phyloP scores from a whole-genome alignment of 2,888 invertebrate species.

The Netelia fuscicornis region DNA sequence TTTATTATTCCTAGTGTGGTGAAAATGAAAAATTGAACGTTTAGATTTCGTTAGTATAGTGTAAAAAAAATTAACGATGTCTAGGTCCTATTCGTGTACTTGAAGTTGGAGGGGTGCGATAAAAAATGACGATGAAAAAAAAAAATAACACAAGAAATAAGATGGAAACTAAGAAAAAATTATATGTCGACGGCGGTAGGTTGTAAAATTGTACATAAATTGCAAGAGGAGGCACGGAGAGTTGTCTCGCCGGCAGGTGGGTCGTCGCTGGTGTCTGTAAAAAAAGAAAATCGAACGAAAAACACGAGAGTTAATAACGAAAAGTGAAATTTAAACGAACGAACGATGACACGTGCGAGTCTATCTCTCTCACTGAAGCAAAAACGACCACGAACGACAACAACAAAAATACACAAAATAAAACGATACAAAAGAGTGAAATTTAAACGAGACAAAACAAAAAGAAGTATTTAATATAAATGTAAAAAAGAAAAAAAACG shows the following conservation, averaged over 20 bases:
- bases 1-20: slow-evolving; percentile 85
- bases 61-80: slow-evolving; percentile 84
- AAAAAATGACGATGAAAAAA: slow-evolving; percentile 69
- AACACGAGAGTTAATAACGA: slow-evolving; percentile 20
- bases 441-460: slow-evolving; percentile 56
- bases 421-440: slow-evolving; percentile 42
- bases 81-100: slow-evolving; percentile 85
- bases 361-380: slow-evolving; percentile 77
- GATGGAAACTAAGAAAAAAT: slow-evolving; percentile 78
- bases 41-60: slow-evolving; percentile 85
- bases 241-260: slow-evolving; percentile 82
- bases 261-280: slow-evolving; percentile 76
- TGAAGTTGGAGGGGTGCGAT: slow-evolving; percentile 76
- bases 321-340: neutral
- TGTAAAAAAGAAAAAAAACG: neutral
- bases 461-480: slow-evolving; percentile 35
- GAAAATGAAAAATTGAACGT: slow-evolving; percentile 85
- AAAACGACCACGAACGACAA: slow-evolving; percentile 28
- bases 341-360: slow-evolving; percentile 68
- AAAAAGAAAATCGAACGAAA: slow-evolving; percentile 65
- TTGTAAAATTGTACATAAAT: slow-evolving; percentile 88
- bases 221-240: slow-evolving; percentile 86
- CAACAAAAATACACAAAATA: slow-evolving; percentile 26
- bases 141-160: slow-evolving; percentile 54
- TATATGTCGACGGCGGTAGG: slow-evolving; percentile 85